A percentile compares a stretch with the other conserved stretches of the same genome.
phyloP scores from a whole-genome alignment of 2,888 invertebrate genomes.

The Pyrocoelia pectoralis region DNA sequence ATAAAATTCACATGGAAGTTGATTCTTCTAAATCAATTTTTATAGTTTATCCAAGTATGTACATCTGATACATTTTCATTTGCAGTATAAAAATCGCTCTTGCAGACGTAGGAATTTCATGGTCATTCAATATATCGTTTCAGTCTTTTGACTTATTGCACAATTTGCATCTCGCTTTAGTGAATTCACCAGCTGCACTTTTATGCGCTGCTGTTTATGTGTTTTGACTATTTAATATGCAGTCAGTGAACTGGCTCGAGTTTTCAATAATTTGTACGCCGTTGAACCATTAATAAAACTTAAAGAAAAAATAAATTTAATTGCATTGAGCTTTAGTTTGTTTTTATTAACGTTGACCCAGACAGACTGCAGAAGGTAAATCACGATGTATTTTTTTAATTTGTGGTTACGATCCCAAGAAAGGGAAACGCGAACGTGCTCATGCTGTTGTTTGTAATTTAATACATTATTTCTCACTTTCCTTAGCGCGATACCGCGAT shows the following conservation, averaged over 20 bases:
- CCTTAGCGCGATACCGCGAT: background rate
- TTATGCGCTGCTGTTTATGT: conserved; percentile 45
- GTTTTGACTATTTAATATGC: conserved; percentile 52
- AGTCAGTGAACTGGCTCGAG: conserved; percentile 55
- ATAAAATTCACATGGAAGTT: background rate
- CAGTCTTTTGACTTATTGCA: conserved; percentile 51
- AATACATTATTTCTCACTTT: conserved; percentile 8
- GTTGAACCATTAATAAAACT: conserved; percentile 56
- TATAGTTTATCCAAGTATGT: background rate
- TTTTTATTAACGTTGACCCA: conserved; percentile 24
- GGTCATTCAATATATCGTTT: conserved; percentile 51
- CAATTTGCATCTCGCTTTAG: conserved; percentile 41
- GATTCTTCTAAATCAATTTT: conserved; percentile 6
- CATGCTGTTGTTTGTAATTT: conserved; percentile 17
- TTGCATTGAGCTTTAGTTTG: conserved; percentile 42
- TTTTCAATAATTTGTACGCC: conserved; percentile 53
- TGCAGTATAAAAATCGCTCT: conserved; percentile 4
- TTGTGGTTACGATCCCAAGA: conserved; percentile 13
- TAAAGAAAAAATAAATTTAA: conserved; percentile 50
- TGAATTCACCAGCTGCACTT: conserved; percentile 40
- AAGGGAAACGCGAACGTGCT: conserved; percentile 24
- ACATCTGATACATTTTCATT: conserved; percentile 7
- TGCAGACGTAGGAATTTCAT: conserved; percentile 45
- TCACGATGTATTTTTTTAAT: conserved; percentile 31
- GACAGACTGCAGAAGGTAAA: conserved; percentile 31